Conservation (phyloP, 2,888 invertebrate genomes). For the Ormia ochracea region DNA sequence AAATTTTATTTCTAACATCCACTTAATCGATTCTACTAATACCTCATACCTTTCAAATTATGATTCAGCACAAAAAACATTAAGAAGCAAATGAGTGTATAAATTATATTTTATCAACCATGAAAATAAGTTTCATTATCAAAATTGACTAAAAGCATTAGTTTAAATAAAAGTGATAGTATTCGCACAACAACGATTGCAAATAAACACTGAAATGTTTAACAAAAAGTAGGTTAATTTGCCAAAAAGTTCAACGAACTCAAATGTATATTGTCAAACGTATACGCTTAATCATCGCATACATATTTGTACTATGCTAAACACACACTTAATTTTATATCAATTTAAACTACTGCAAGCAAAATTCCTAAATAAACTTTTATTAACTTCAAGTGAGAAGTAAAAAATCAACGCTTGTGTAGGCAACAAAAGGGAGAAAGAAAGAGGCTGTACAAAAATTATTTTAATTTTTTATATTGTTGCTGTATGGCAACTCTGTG, state of each 20-base stretch:
- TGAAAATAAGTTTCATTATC: neutral
- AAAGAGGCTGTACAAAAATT: too few relatives aligned
- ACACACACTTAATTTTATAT: neutral
- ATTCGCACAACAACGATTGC: neutral
- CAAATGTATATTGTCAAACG: neutral
- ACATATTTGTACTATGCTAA: neutral
- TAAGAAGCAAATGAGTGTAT: neutral
- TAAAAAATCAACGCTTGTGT: too few relatives aligned
- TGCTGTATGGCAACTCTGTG: too few relatives aligned
- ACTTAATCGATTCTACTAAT: too few relatives aligned
- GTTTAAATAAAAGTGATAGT: constrained; percentile 38
- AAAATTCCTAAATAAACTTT: neutral
- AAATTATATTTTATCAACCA: neutral
- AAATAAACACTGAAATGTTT: neutral
- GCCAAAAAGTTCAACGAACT: constrained; percentile 52
- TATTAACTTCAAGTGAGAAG: too few relatives aligned
- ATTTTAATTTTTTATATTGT: too few relatives aligned
- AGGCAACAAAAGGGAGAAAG: too few relatives aligned
- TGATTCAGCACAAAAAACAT: too few relatives aligned
- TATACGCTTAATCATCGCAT: neutral
- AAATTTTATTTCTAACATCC: too few relatives aligned
- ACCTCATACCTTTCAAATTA: too few relatives aligned
- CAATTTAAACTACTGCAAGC: neutral
- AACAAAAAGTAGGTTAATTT: constrained; percentile 43
- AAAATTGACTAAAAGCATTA: neutral